Evolutionary conservation across 2,113 vertebrate genomes (phyloP).

Genomic region (Lynx canadensis): DNA sequence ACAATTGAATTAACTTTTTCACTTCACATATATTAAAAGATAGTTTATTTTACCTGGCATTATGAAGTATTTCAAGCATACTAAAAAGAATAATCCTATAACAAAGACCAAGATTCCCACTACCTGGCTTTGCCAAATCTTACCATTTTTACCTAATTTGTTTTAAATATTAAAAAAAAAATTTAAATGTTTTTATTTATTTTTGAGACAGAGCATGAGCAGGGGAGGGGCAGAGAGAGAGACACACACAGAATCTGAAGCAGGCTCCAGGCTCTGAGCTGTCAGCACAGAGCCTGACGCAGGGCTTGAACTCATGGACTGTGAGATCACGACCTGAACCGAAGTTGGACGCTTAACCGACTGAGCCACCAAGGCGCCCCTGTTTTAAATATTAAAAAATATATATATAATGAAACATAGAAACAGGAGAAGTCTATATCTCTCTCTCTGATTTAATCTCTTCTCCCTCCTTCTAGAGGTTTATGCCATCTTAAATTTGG

Average conservation of each 20-base stretch:
- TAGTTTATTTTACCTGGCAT: neutral
- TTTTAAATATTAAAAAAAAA: neutral
- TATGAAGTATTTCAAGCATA: neutral
- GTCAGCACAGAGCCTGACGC: too few relatives aligned
- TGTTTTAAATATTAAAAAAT: too few relatives aligned
- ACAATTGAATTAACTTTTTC: neutral
- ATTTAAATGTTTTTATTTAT: too few relatives aligned
- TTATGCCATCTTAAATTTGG: neutral
- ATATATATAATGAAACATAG: neutral
- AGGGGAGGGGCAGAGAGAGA: too few relatives aligned
- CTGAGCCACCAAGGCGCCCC: too few relatives aligned
- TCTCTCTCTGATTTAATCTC: neutral
- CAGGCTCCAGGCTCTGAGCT: too few relatives aligned
- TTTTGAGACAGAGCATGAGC: too few relatives aligned
- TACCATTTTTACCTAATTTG: neutral
- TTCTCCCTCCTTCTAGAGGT: neutral
- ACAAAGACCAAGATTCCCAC: neutral
- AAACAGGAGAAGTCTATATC: neutral
- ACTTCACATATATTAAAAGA: neutral
- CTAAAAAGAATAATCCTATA: neutral
- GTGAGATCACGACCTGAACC: too few relatives aligned
- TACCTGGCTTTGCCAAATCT: neutral
- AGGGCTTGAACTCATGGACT: too few relatives aligned
- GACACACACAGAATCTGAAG: too few relatives aligned
- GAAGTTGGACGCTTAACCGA: too few relatives aligned